Conservation (phyloP, 2,888 invertebrate species). For the Cheilosia pagana region DNA sequence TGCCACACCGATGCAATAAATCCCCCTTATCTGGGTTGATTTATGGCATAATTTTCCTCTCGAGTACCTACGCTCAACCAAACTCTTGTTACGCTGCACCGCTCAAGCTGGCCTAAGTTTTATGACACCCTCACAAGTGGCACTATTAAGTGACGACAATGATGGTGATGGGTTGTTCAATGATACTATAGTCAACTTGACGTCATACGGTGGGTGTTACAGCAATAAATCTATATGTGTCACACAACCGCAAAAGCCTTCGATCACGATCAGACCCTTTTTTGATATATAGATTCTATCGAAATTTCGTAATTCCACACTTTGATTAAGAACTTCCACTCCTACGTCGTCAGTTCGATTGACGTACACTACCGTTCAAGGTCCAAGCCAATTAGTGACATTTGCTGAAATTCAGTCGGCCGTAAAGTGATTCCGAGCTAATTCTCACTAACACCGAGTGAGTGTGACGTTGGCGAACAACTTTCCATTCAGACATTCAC, state of each 20-base stretch:
- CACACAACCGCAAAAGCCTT: constrained; percentile 10
- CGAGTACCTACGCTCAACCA: background rate
- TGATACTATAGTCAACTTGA: constrained; percentile 4
- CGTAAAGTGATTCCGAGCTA: too few species aligned
- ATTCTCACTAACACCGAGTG: too few species aligned
- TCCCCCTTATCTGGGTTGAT: constrained; percentile 20
- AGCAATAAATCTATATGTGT: constrained; percentile 2
- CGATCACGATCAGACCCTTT: background rate
- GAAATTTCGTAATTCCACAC: too few species aligned
- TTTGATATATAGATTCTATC: too few species aligned
- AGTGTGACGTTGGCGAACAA: too few species aligned
- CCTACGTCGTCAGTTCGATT: too few species aligned
- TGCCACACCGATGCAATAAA: background rate
- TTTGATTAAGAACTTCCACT: too few species aligned
- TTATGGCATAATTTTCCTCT: constrained; percentile 6
- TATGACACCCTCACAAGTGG: constrained; percentile 13
- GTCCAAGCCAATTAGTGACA: too few species aligned
- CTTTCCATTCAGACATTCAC: too few species aligned
- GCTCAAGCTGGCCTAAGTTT: background rate
- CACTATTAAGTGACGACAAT: background rate
- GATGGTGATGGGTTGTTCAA: background rate
- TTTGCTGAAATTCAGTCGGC: too few species aligned
- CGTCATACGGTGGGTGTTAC: constrained; percentile 15
- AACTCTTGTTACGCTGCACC: constrained; percentile 12
- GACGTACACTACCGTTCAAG: too few species aligned